Base-by-base conservation (phyloP, 1,140 invertebrate genomes). In the Polyergus mexicanus region DNA sequence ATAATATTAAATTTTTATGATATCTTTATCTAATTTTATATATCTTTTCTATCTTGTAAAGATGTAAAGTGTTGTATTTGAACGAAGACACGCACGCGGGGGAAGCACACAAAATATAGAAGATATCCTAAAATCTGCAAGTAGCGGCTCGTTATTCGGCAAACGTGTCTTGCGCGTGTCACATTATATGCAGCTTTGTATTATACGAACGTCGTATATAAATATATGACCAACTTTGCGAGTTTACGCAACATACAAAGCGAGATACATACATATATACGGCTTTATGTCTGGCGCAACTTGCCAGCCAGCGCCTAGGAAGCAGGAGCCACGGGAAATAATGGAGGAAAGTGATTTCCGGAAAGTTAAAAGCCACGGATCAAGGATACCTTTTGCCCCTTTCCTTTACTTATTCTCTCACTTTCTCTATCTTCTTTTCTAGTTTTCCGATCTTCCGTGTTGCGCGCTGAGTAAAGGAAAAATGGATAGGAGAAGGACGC, bases 331-430 rank as follows among this genome's bases (percentile, higher is more conserved):
- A 87, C 85, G 89, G 91, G 91, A 93, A 93, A 94, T 94, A 94
- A 94, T 94, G 92, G 94, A 94, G 91, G 92, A 93, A 95, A 94
- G 94, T 95, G 94, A 94, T 95, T 95, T 95, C 93, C 93, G 90
- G 91, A 92, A 94, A 94, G 94, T 94, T 94, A 94, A 95, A 94
- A 94, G 93, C 94, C 91, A 87, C 91, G 91, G 92, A 94, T 94
- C 92, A 92, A 91, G 92, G 92, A 92, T 92, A 91, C 87, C 87
- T 88, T 91, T 91, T 44, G 83, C 85, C 41, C 65, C 35, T 75
- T 80, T 60, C 87, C 60, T 88, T 78, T 78, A 13, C 80, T 58
- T 75, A 77, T 75, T 83, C 77, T 47, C 47, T 71, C 78, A 38
- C 38, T 65, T 35, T 41, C 77, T 83, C 58, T 80, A 86, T 75